These are phyloP conservation scores for Casuarius casuarius DNA, from an alignment of 2,113 vertebrate species.

Conservation along the genomic window DNA sequence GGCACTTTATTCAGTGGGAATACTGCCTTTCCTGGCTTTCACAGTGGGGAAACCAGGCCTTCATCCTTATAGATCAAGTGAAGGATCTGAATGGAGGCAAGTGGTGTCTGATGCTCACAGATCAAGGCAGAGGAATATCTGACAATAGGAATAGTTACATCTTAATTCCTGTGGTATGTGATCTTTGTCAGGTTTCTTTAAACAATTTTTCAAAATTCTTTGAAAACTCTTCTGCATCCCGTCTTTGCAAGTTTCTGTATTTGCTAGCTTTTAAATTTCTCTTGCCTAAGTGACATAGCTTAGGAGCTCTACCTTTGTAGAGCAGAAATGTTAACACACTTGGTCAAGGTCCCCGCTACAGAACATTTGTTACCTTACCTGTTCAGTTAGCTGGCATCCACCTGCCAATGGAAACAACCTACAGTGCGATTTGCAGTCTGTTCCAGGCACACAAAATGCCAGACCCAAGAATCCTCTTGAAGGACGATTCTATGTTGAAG, in stretches of 20 bases:
- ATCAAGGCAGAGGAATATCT: background rate
- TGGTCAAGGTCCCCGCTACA: fast-evolving
- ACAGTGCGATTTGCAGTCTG: background rate
- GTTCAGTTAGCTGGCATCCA: background rate
- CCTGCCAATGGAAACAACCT: background rate
- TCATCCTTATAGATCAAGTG: background rate
- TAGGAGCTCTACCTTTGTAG: background rate
- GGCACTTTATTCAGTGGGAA: background rate
- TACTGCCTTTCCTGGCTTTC: background rate
- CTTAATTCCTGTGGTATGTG: background rate
- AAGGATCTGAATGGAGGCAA: background rate
- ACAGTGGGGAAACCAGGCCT: background rate
- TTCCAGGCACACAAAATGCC: background rate
- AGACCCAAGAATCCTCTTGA: background rate
- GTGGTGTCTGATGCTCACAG: background rate
- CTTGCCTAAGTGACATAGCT: background rate
- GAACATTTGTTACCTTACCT: background rate
- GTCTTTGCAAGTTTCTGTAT: background rate
- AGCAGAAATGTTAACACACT: background rate
- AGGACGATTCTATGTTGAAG: background rate
- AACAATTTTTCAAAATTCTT: background rate
- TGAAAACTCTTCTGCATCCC: background rate
- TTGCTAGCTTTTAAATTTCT: background rate
- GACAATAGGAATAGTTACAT: background rate
- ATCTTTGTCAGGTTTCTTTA: background rate